Evolutionary conservation across 2,797 vertebrate genomes (phyloP).

Genomic region (Catostomus latipinnis): DNA sequence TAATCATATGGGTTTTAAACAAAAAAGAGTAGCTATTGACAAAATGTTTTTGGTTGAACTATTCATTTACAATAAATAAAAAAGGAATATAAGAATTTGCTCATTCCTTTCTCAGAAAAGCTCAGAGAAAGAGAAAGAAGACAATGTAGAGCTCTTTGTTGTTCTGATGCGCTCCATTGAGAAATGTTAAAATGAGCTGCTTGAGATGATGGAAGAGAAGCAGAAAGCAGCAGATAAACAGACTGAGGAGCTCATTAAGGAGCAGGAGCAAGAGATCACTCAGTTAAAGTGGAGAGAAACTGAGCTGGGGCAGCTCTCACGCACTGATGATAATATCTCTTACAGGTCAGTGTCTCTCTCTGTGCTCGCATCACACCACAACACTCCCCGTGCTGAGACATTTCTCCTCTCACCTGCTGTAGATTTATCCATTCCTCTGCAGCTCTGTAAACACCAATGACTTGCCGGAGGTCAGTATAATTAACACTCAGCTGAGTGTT

Average conservation of each 20-base stretch:
- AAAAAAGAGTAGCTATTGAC: no score
- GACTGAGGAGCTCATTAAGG: conserved; percentile 29
- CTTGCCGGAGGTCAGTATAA: conserved; percentile 38
- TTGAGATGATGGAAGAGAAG: conserved; percentile 42
- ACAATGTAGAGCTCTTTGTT: conserved; percentile 32
- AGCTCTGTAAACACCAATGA: conserved; percentile 24
- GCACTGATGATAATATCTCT: conserved; percentile 51
- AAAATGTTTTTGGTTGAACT: no score
- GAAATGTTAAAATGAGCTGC: conserved; percentile 47
- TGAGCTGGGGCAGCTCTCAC: conserved; percentile 45
- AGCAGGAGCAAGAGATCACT: conserved; percentile 53
- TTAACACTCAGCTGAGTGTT: background rate
- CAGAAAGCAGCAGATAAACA: conserved; percentile 43
- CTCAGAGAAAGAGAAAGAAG: conserved; percentile 40
- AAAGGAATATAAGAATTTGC: background rate
- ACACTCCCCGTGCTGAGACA: background rate
- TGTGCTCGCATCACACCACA: conserved; percentile 4
- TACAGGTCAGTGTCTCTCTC: conserved; percentile 47
- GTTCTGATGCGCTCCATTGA: conserved; percentile 51
- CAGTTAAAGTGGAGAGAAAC: conserved; percentile 23
- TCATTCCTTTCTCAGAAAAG: conserved; percentile 5
- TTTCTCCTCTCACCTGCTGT: conserved; percentile 30
- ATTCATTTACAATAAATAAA: no score
- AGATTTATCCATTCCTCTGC: conserved; percentile 50
- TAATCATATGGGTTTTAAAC: no score